Conservation (phyloP, 53 echinoderm and acorn worm species). For the Patiria pectinifera region DNA sequence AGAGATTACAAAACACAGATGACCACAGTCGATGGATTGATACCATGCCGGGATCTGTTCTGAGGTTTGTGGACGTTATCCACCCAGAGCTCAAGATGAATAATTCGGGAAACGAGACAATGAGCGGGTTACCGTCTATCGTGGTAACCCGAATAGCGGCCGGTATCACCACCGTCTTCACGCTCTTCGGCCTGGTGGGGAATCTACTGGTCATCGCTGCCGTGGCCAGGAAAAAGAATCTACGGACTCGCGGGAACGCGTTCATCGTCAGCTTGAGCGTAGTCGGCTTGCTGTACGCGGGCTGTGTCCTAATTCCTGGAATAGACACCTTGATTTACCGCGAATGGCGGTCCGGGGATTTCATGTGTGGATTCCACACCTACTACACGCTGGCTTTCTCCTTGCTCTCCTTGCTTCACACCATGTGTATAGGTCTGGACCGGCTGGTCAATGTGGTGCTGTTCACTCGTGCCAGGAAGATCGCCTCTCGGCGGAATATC, state of each 20-base stretch:
- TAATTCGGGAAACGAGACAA: constrained; percentile 26
- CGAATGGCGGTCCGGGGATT: constrained; percentile 47
- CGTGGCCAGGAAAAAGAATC: constrained; percentile 35
- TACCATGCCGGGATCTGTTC: neutral
- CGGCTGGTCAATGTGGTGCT: constrained; percentile 51
- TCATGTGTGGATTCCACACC: constrained; percentile 43
- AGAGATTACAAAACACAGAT: neutral
- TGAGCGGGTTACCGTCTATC: constrained; percentile 6
- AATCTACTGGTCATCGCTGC: constrained; percentile 60
- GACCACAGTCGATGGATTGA: neutral
- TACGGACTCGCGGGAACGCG: constrained; percentile 55
- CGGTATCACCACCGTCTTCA: constrained; percentile 39
- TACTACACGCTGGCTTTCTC: constrained; percentile 57
- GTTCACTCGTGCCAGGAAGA: constrained; percentile 33
- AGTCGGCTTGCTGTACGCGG: constrained; percentile 38
- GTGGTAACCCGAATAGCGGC: constrained; percentile 48
- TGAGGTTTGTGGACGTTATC: constrained; percentile 20
- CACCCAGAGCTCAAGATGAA: constrained; percentile 6
- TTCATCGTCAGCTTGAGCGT: constrained; percentile 64
- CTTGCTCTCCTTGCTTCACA: constrained; percentile 48
- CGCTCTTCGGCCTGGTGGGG: constrained; percentile 39
- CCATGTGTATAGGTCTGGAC: constrained; percentile 61
- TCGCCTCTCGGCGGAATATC: constrained; percentile 34
- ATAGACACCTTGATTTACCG: constrained; percentile 31
- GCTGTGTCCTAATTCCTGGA: constrained; percentile 37